Conservation (phyloP, 2,113 vertebrate species). For the Saguinus midas region DNA sequence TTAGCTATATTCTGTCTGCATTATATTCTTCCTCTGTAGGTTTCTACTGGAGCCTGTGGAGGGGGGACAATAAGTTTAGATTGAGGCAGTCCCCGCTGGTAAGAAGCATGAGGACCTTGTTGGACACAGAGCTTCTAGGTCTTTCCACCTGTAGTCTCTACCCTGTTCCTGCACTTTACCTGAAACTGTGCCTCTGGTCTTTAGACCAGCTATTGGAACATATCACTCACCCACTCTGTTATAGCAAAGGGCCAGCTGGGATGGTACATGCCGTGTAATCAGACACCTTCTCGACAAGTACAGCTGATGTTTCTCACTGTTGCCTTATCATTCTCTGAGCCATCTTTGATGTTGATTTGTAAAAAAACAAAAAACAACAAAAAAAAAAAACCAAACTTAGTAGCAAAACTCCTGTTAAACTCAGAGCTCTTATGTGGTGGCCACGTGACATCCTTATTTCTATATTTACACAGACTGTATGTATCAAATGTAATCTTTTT, state of each 20-base stretch:
- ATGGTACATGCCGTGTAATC: not conserved
- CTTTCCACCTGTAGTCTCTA: constrained; percentile 2
- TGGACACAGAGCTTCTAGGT: constrained; percentile 20
- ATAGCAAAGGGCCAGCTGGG: not conserved
- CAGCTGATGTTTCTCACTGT: constrained; percentile 67
- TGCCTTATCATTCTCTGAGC: constrained; percentile 78
- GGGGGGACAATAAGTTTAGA: not conserved
- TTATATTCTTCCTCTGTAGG: not conserved
- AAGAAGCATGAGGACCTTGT: constrained; percentile 8
- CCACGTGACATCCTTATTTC: constrained; percentile 45
- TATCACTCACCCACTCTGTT: not conserved
- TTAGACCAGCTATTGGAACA: constrained; percentile 51
- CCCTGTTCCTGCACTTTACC: constrained; percentile 64
- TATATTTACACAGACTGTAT: constrained; percentile 26
- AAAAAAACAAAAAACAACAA: not conserved
- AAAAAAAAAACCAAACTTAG: not conserved
- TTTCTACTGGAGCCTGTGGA: constrained; percentile 5
- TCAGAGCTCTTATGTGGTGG: constrained; percentile 47
- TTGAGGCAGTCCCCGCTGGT: not conserved
- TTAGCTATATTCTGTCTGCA: not conserved
- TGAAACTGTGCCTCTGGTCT: constrained; percentile 73
- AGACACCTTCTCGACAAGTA: constrained; percentile 32
- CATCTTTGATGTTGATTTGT: constrained; percentile 62
- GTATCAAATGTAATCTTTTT: constrained; percentile 9
- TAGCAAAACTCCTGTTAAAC: constrained; percentile 59